Evolutionary conservation across 2,113 vertebrate species (phyloP), one percentile per base, ranked within the genome.

Genomic region (Helogale parvula): DNA sequence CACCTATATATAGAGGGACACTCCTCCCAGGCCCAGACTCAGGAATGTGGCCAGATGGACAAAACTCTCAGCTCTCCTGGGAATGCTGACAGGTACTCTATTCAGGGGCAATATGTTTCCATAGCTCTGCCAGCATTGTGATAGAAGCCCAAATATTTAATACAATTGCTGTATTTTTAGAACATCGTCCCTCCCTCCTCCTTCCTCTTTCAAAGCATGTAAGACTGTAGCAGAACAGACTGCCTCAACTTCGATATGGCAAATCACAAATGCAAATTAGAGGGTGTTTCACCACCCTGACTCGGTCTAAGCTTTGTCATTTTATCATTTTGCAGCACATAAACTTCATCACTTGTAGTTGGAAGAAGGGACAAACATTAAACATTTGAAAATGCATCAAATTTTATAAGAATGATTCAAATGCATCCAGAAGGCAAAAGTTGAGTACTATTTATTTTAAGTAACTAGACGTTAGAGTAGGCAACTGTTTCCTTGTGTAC

Each of bases 211-310:
- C 82, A 80, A 72, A 35, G 41, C 60, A 90, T 5, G 16, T 16
- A 93, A 63, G 52, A 23, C 5, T 71, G 3, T 3, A 63, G 21
- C 4, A 90, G 38, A 84, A 89, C 14, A 54, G 15, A 52, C 1
- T 3, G 45, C 33, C 60, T 69, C 84, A 85, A 71, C 45, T 85
- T 50, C 63, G 63, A 90, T 52, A 41, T 0, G 0, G n/a, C 38
- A 93, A 89, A 77, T 69, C 69, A 95, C 11, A 83, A 93, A 83
- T 33, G 60, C 69, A 93, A 60, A 84, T 84, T 71, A 85, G 38
- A 69, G 15, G 79, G 15, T n/a, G 41, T 60, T 27, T 63, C 76
- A 71, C 27, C 38, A 23, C 27, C 38, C 50, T 35, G 41, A 31
- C 25, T 29, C 4, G 33, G 19, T 12, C 31, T 57, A 15, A 60